Evolutionary conservation across 2,797 vertebrate genomes (phyloP), one percentile per base, ranked within the genome.

Genomic region (Syngnathus acus): DNA sequence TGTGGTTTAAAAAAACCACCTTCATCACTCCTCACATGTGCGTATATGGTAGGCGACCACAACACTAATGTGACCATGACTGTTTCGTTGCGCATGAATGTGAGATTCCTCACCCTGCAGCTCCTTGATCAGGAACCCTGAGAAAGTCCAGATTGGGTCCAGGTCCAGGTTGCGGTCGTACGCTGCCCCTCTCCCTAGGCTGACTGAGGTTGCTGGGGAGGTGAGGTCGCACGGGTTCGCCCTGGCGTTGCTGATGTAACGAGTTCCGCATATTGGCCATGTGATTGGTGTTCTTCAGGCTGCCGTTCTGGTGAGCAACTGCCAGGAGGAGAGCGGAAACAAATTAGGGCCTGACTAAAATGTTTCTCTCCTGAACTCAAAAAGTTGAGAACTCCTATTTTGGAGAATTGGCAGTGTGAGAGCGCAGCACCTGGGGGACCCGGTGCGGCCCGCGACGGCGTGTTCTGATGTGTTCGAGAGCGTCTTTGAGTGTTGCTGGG

Each of bases 61-160:
- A 53, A 53, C 8, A 21, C 6, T 21, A 9, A 62, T 38, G 9
- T 60, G 17, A 59, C 6, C 26, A 10, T 5, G 11, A 17, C 14
- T 23, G 9, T 11, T 5, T 53, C 16, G 60, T 37, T 2, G 1
- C 50, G 11, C 42, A 32, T 45, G 10, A 42, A 38, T 19, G 6
- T 45, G 55, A 23, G 61, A 65, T 64, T 78, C 0, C 95, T 96
- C 91, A 99, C 97, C 97, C 95, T 0, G 96, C 97, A 39, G 94
- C 96, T 70, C 97, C 97, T 82, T 95, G 95, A 55, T 99, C 97
- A 0, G 97, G 97, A 23, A 99, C 97, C 79, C 77, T 93, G 68
- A 99, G 92, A 78, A 95, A 99, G 78, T 97, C 95, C 80, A 97
- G 74, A 88, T 95, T 94, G 9, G 90, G 86, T 58, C 55, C 55